phyloP scores from a whole-genome alignment of 2,797 vertebrate species.

The Acipenser transmontanus region DNA sequence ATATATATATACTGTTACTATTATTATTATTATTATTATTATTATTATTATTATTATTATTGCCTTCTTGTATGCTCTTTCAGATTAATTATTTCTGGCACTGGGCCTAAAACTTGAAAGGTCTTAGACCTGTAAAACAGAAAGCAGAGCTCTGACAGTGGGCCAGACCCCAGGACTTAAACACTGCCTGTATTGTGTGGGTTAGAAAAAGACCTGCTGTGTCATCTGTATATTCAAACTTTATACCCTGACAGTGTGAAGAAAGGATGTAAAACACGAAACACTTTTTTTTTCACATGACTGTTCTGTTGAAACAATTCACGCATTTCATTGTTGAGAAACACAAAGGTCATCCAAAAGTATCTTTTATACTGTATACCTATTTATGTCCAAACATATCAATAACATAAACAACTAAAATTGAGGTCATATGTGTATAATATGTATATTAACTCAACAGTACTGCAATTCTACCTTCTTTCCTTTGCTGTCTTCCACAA shows the following conservation, averaged over 20 bases:
- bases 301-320: conserved; percentile 13
- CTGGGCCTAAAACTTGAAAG: conserved; percentile 62
- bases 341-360: conserved; percentile 11
- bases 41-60: conserved; percentile 28
- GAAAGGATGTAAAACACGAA: conserved; percentile 4
- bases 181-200: conserved; percentile 49
- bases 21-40: conserved; percentile 30
- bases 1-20: conserved; percentile 22
- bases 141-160: conserved; percentile 61
- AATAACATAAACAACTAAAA: too few species aligned
- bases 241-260: conserved; percentile 13
- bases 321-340: conserved; percentile 14
- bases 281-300: conserved; percentile 12
- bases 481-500: too few species aligned
- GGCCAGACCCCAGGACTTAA: conserved; percentile 45
- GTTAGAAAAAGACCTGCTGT: conserved; percentile 44
- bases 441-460: too few species aligned
- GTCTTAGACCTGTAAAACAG: conserved; percentile 56
- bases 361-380: too few species aligned
- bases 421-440: too few species aligned
- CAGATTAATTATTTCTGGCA: conserved; percentile 73
- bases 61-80: conserved; percentile 57
- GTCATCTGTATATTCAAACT: conserved; percentile 9
- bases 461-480: too few species aligned
- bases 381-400: too few species aligned